These are phyloP conservation scores for Clanis bilineata DNA, from an alignment of 2,888 invertebrate genomes.

Conservation along the genomic window DNA sequence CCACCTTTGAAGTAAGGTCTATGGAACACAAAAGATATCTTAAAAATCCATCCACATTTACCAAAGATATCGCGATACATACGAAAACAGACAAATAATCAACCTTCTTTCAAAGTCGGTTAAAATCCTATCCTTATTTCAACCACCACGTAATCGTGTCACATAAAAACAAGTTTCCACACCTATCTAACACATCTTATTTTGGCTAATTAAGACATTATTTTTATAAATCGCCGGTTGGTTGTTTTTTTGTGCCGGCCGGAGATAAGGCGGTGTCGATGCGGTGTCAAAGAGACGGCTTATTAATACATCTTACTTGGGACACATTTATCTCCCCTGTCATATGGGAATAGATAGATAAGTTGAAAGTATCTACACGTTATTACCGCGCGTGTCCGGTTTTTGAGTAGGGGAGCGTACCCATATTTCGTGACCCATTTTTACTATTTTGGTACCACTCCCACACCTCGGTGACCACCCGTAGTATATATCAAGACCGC, in stretches of 20 bases:
- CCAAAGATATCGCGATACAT: too few relatives aligned
- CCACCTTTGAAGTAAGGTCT: too few relatives aligned
- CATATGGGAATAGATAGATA: slow-evolving; percentile 66
- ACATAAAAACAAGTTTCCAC: slow-evolving; percentile 32
- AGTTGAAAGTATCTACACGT: slow-evolving; percentile 20
- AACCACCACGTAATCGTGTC: slow-evolving; percentile 23
- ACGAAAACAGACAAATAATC: too few relatives aligned
- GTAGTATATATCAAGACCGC: too few relatives aligned
- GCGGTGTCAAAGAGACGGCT: slow-evolving; percentile 30
- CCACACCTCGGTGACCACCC: too few relatives aligned
- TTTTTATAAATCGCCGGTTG: slow-evolving; percentile 39
- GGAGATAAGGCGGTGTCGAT: slow-evolving; percentile 36
- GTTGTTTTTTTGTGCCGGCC: slow-evolving; percentile 39
- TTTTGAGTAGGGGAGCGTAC: background rate
- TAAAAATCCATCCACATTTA: too few relatives aligned
- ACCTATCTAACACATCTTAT: slow-evolving; percentile 45
- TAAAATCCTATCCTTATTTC: too few relatives aligned
- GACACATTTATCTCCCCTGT: slow-evolving; percentile 59
- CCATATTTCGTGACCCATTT: background rate
- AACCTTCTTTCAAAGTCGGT: too few relatives aligned
- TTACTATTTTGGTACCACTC: too few relatives aligned
- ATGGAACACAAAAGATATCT: too few relatives aligned
- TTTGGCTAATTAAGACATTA: slow-evolving; percentile 61
- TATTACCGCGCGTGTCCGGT: slow-evolving; percentile 13
- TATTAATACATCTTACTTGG: slow-evolving; percentile 32